Evolutionary conservation across 2,888 invertebrate genomes (phyloP).

Genomic region (Phortica magna): DNA sequence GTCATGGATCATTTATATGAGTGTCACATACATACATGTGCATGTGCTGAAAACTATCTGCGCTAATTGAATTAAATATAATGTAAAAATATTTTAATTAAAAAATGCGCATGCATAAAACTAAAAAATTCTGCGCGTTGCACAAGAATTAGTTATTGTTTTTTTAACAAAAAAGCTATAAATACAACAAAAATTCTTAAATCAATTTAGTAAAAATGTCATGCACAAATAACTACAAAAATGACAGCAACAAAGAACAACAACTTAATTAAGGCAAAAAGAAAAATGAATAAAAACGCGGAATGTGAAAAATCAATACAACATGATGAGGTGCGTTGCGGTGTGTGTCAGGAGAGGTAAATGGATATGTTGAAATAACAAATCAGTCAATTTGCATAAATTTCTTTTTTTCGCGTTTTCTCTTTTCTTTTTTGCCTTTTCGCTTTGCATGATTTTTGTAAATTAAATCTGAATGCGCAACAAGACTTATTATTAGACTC

Average conservation of each 20-base stretch:
- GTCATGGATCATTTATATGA: not conserved
- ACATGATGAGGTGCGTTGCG: not conserved
- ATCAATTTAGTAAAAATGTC: constrained; percentile 11
- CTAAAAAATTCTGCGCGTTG: not conserved
- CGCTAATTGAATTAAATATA: constrained; percentile 29
- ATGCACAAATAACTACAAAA: constrained; percentile 22
- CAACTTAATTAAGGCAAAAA: constrained; percentile 31
- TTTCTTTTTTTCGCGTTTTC: not conserved
- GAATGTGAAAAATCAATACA: constrained; percentile 26
- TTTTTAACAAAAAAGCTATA: not conserved
- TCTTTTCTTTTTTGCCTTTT: not conserved
- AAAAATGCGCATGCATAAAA: constrained; percentile 21
- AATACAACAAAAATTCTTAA: not conserved
- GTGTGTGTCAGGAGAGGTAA: no score
- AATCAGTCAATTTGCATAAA: constrained; percentile 32
- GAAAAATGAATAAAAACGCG: no score
- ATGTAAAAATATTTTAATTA: constrained; percentile 23
- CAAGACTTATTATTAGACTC: constrained; percentile 7
- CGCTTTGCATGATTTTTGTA: constrained; percentile 39
- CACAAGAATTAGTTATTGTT: not conserved
- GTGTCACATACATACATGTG: not conserved
- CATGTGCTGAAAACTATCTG: not conserved
- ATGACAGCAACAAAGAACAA: not conserved
- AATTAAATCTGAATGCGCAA: constrained; percentile 42
- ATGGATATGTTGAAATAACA: constrained; percentile 13